Conservation (phyloP, 1,140 invertebrate genomes). For the Pseudomyrmex pallidus region DNA sequence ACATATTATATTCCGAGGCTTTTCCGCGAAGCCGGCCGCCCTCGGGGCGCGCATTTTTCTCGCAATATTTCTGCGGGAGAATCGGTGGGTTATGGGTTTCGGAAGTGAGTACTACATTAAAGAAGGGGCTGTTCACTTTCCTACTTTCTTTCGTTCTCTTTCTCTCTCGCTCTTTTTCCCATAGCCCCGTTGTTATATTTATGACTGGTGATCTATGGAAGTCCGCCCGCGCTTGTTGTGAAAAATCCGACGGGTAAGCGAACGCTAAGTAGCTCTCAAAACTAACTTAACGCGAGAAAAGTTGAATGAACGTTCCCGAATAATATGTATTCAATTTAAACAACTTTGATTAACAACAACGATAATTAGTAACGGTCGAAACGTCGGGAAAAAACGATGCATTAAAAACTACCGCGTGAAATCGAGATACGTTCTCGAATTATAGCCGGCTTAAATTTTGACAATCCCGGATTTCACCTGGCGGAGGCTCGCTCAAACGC, state of each 20-base stretch:
- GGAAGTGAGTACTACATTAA: conserved; percentile 71
- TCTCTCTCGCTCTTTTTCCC: neutral
- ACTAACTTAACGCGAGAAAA: conserved; percentile 62
- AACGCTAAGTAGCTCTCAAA: conserved; percentile 71
- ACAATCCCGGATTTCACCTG: conserved; percentile 65
- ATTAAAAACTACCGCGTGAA: neutral
- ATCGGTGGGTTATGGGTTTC: conserved; percentile 72
- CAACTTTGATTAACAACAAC: neutral
- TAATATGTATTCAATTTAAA: neutral
- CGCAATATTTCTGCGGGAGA: conserved; percentile 62
- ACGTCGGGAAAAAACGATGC: neutral
- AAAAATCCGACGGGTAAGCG: conserved; percentile 71
- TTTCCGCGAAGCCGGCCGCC: conserved; percentile 34
- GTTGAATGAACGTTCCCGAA: conserved; percentile 22
- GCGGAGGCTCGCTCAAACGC: conserved; percentile 54
- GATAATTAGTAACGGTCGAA: conserved; percentile 13
- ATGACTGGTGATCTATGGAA: conserved; percentile 67
- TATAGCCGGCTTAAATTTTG: conserved; percentile 60
- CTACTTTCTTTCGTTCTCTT: neutral
- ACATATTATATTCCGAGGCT: conserved; percentile 60
- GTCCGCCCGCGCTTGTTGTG: conserved; percentile 60
- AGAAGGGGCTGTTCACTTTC: conserved; percentile 54
- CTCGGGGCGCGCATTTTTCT: conserved; percentile 64
- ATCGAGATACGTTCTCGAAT: neutral
- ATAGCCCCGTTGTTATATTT: conserved; percentile 62